Conservation (phyloP, 30 jellyfish, hydroid and myxozoan genomes). For the Turritopsis rubra region DNA sequence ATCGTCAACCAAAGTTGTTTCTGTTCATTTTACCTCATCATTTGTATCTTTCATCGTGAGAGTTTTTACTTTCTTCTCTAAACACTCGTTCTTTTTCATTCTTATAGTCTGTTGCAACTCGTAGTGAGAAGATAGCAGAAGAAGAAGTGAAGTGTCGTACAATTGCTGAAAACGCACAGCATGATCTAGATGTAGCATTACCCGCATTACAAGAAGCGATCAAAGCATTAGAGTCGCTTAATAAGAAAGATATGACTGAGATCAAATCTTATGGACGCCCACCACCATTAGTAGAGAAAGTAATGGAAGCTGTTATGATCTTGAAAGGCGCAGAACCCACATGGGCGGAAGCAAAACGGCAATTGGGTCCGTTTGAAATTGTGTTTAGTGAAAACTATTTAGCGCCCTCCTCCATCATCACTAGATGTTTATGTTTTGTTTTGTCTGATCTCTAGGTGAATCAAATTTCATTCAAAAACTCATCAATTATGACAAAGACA, state of each 20-base stretch:
- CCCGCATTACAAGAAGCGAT: constrained; percentile 95
- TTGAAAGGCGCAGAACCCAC: constrained; percentile 80
- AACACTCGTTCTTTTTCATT: not conserved
- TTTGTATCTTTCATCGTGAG: too few species aligned
- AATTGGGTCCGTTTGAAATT: constrained; percentile 45
- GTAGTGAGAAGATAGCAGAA: constrained; percentile 85
- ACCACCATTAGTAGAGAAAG: constrained; percentile 91
- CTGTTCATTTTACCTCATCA: too few species aligned
- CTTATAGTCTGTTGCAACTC: constrained; percentile 73
- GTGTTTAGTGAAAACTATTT: not conserved
- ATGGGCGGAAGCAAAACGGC: constrained; percentile 92
- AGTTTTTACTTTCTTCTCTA: too few species aligned
- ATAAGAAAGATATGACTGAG: constrained; percentile 91
- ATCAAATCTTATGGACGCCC: constrained; percentile 91
- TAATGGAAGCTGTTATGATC: constrained; percentile 95
- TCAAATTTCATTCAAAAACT: constrained; percentile 77
- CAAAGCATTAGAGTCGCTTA: constrained; percentile 81
- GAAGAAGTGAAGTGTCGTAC: constrained; percentile 87
- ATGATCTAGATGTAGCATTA: constrained; percentile 82
- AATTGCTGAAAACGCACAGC: constrained; percentile 91
- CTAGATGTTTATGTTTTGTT: not conserved
- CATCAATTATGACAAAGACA: constrained; percentile 82
- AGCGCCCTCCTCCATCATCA: too few species aligned
- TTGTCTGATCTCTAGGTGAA: constrained; percentile 53
- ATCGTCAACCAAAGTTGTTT: too few species aligned